Conservation (phyloP, 2,113 vertebrate species). For the Perccottus glenii region DNA sequence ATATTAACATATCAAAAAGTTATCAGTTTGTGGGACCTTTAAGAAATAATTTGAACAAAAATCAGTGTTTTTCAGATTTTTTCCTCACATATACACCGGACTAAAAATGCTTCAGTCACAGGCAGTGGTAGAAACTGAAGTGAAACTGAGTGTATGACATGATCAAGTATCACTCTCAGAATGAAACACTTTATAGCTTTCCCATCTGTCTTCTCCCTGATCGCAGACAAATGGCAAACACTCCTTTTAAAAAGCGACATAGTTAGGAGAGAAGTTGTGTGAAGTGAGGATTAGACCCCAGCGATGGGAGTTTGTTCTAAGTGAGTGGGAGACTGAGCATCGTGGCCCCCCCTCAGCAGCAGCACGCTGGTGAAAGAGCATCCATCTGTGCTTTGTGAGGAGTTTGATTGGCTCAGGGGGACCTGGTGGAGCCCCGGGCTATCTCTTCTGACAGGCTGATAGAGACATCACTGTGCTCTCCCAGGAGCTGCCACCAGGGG, state of each 20-base stretch:
- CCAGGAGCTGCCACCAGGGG: conserved; percentile 82
- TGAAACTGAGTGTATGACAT: neutral
- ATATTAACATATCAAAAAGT: conserved; percentile 42
- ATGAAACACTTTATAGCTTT: conserved; percentile 6
- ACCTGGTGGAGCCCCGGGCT: conserved; percentile 80
- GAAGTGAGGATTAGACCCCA: conserved; percentile 59
- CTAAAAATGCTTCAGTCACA: too few relatives aligned
- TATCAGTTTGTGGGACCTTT: conserved; percentile 24
- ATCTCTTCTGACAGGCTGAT: conserved; percentile 86
- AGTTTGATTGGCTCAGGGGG: conserved; percentile 85
- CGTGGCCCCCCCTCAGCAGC: conserved; percentile 62
- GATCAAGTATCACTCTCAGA: neutral
- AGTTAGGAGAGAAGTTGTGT: conserved; percentile 46
- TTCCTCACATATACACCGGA: neutral
- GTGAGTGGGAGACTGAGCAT: conserved; percentile 62
- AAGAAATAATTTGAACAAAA: conserved; percentile 18
- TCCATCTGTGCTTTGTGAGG: conserved; percentile 80
- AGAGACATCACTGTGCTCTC: conserved; percentile 85
- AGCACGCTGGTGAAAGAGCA: conserved; percentile 81
- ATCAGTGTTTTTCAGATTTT: neutral
- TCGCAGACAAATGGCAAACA: conserved; percentile 25
- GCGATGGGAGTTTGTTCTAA: conserved; percentile 69
- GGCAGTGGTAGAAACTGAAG: neutral
- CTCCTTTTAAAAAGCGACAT: conserved; percentile 33
- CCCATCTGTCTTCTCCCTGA: conserved; percentile 8